Evolutionary conservation across 1,140 invertebrate genomes (phyloP), one percentile per base, ranked within the genome.

Genomic region (Calephelis nemesis): DNA sequence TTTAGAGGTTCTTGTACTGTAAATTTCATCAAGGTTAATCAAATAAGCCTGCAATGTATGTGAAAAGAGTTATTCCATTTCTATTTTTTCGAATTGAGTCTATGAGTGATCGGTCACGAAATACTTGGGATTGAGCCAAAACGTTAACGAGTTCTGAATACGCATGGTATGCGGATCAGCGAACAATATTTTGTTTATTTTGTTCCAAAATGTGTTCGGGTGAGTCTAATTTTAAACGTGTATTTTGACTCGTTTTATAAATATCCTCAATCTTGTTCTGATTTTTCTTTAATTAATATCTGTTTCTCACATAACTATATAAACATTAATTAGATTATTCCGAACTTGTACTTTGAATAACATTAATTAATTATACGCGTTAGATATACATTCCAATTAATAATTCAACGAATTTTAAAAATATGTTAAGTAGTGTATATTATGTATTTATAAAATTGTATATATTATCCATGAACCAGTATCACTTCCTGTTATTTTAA

Each of bases 121-220:
- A 90, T 86, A 81, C 73, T 85, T 90, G 88, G 85, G 62, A 48
- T 47, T 19, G 52, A 76, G 80, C 86, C 88, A 89, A 88, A 87
- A 84, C 66, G 78, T 84, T 82, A 74, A 76, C 78, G 74, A 81
- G 79, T 83, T 81, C 83, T 87, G 82, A 84, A 90, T 72, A 86
- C 76, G 74, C 75, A 73, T 70, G 79, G 79, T 84, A 87, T 88
- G 83, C 86, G 87, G 83, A 82, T 87, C 85, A 84, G 80, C 84
- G 83, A 75, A 85, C 78, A 81, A 79, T 81, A 84, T 84, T 69
- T 83, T 85, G 80, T 88, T 87, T 85, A 82, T 60, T 60, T 60
- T 87, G 78, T 78, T 82, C 75, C 72, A 74, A 79, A 79, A 65
- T 69, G 65, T 64, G 62, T 50, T 52, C 69, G 72, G 65, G 54